Base-by-base conservation (phyloP, 2,888 invertebrate species). In the Mimumesa dahlbomi region DNA sequence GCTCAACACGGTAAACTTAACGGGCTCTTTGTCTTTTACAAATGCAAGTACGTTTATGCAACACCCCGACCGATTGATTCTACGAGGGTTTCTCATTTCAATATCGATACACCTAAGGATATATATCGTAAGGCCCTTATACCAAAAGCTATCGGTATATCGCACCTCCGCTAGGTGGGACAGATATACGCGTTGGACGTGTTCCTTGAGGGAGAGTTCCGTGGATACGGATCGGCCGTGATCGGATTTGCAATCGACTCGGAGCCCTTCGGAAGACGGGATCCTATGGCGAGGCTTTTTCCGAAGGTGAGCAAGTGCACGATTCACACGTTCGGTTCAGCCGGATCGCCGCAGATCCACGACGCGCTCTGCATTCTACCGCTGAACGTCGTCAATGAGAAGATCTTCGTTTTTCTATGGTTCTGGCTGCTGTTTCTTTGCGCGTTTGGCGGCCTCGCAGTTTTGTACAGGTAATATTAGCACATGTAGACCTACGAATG, bases 371-470 rank as follows among this genome's bases (percentile, higher is more conserved):
- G 96, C 79, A 91, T 95, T n/a, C 89, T 96, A 11, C 94, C 95
- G 0, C 83, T 95, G 6, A 96, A 96, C 83, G 93, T 95, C 74
- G 92, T 96, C 42, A 95, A 96, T 84, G 95, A 95, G 84, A 96
- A 95, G 86, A 92, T 95, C 74, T 95, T 94, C 82, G 91, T 94
- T 0, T 92, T 95, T 49, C 88, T 95, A 0, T 95, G 94, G 94
- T 92, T 94, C 85, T 95, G 96, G 94, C 91, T 95, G 11, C 90
- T 94, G 19, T 86, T 93, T 43, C 90, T 96, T 52, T 90, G 93
- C 0, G 83, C 92, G 2, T 78, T 94, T 14, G 93, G 94, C 0
- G 90, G 91, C 3, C 72, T 94, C 3, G 93, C 94, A 48, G 87
- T 96, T 3, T 76, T 94, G 0, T 96, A 94, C 88, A 92, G 95